These are phyloP conservation scores for Venusia cambrica DNA, from an alignment of 2,888 invertebrate genomes.

Conservation along the genomic window DNA sequence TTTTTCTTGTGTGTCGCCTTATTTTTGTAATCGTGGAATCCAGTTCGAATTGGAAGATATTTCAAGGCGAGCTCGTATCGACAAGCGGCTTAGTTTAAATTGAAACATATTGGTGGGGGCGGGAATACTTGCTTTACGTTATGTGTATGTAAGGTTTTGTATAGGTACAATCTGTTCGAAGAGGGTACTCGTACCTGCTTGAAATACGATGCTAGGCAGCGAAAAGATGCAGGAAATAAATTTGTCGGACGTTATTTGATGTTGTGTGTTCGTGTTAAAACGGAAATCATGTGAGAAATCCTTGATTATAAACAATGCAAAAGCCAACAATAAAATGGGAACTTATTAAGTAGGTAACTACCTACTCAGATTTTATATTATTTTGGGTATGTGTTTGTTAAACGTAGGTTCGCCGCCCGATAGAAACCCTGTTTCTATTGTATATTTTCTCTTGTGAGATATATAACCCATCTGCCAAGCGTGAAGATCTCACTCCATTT, in stretches of 20 bases:
- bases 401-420: too few species aligned
- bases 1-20: conserved; percentile 36
- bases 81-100: conserved; percentile 77
- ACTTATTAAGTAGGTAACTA: too few species aligned
- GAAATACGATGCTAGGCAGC: conserved; percentile 28
- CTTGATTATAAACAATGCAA: too few species aligned
- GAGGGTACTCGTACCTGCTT: conserved; percentile 36
- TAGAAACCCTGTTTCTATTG: too few species aligned
- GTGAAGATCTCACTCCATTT: too few species aligned
- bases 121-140: conserved; percentile 58
- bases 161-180: conserved; percentile 53
- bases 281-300: too few species aligned
- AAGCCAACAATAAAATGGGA: too few species aligned
- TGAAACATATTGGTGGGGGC: conserved; percentile 74
- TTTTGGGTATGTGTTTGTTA: too few species aligned
- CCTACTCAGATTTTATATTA: too few species aligned
- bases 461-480: too few species aligned
- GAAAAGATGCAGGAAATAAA: conserved; percentile 23
- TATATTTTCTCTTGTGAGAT: too few species aligned
- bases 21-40: conserved; percentile 53
- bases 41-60: conserved; percentile 60
- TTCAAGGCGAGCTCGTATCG: conserved; percentile 60
- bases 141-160: conserved; percentile 32
- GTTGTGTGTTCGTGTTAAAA: too few species aligned
- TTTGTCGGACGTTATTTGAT: conserved; percentile 17